Evolutionary conservation across 1,140 invertebrate species (phyloP), one percentile per base, ranked within the genome.

Genomic region (Euura lappo): DNA sequence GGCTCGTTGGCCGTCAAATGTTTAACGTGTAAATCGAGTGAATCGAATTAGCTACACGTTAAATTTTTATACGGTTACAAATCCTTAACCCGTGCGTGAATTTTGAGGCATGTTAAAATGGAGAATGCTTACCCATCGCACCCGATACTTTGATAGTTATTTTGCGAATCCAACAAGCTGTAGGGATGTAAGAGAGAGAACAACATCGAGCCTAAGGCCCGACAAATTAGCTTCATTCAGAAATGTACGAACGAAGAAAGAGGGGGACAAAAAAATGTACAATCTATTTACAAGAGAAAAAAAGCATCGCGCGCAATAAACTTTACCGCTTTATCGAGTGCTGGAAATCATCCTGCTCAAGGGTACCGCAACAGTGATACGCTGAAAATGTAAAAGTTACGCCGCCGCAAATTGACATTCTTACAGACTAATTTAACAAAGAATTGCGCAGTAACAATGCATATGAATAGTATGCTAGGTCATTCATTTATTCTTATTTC

Each of bases 71-170:
- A 77, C 78, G 78, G 71, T 77, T 75, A 77, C 78, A 71, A 78
- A 74, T 72, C 72, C 80, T 81, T 82, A 77, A 76, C 79, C 80
- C 64, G 65, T 74, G 44, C 51, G 65, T 8, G 42, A 44, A 28
- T 8, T 28, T 68, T 68, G 44, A 60, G 13, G 28, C 28, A 11
- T 11, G 51, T 11, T 71, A 75, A 75, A 64, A 72, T 73, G 76
- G 10, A 71, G 67, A 68, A 80, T 80, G 81, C 81, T 83, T 81
- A 82, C 79, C 81, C 77, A 76, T 81, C 76, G 71, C 75, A 80
- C 71, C 76, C 72, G 71, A 77, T 81, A 79, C 75, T 78, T 76
- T 64, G 65, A 68, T 28, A 28, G 45, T 7, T 74, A 78, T 75
- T 77, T 75, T 75, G 74, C 76, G 66, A 83, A 82, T 80, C 78